Conservation (phyloP, 2,888 invertebrate species). For the Zhuqinia jingwanae region DNA sequence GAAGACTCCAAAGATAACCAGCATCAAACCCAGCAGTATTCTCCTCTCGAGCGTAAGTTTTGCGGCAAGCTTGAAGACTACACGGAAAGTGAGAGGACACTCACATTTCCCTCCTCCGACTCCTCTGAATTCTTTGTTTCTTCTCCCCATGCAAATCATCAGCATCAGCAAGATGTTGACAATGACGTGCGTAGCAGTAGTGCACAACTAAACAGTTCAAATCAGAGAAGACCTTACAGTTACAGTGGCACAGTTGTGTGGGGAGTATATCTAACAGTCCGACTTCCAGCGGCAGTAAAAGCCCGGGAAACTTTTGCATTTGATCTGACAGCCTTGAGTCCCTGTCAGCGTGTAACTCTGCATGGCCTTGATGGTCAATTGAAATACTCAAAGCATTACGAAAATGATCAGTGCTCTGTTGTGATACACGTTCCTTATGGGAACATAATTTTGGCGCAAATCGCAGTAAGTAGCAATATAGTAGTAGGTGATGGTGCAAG, state of each 20-base stretch:
- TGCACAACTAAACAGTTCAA: slow-evolving; percentile 1
- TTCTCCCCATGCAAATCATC: too few relatives aligned
- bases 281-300: slow-evolving; percentile 75
- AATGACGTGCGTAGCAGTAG: slow-evolving; percentile 43
- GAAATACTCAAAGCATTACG: slow-evolving; percentile 75
- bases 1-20: not conserved
- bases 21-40: slow-evolving; percentile 8
- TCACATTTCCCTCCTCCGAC: slow-evolving; percentile 73
- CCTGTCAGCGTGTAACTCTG: slow-evolving; percentile 77
- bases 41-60: slow-evolving; percentile 70
- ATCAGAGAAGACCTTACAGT: not conserved
- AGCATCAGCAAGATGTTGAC: slow-evolving; percentile 12
- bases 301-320: slow-evolving; percentile 75
- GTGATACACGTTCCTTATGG: slow-evolving; percentile 79
- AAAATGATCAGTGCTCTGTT: slow-evolving; percentile 77
- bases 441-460: slow-evolving; percentile 76
- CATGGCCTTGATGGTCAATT: slow-evolving; percentile 75
- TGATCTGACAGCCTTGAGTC: slow-evolving; percentile 74
- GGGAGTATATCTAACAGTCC: slow-evolving; percentile 65
- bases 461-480: slow-evolving; percentile 73
- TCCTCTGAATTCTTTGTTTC: slow-evolving; percentile 21
- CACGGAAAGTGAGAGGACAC: slow-evolving; percentile 73
- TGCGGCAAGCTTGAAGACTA: slow-evolving; percentile 79
- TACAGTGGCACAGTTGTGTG: not conserved
- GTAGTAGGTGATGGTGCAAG: slow-evolving; percentile 73